Evolutionary conservation across 2,797 vertebrate species (phyloP).

Genomic region (Periophthalmus magnuspinnatus): DNA sequence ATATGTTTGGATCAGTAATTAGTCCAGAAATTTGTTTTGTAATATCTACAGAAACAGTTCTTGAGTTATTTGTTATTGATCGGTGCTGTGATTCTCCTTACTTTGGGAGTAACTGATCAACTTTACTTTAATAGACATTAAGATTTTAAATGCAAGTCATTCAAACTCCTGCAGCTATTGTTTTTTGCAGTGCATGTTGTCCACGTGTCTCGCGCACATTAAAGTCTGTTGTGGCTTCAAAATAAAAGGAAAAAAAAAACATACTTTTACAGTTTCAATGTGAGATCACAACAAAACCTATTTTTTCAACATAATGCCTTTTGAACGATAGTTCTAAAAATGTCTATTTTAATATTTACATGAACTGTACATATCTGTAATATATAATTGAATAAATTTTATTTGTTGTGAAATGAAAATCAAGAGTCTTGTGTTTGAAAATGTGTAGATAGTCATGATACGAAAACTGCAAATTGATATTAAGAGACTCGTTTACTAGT

Average conservation of each 20-base stretch:
- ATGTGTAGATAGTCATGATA: not conserved
- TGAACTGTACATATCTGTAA: constrained; percentile 98
- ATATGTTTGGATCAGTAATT: not conserved
- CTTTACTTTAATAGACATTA: not conserved
- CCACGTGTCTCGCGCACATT: constrained; percentile 83
- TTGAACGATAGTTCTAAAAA: constrained; percentile 97
- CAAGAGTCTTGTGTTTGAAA: not conserved
- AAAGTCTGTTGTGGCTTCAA: constrained; percentile 82
- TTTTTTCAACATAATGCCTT: constrained; percentile 95
- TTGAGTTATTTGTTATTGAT: not conserved
- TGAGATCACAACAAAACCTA: constrained; percentile 91
- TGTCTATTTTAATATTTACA: constrained; percentile 99
- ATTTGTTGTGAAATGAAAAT: constrained; percentile 91
- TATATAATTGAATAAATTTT: constrained; percentile 99
- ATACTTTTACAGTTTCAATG: constrained; percentile 83
- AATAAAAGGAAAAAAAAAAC: constrained; percentile 56
- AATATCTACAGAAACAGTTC: not conserved
- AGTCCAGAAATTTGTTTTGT: not conserved
- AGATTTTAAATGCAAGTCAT: not conserved
- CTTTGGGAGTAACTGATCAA: not conserved
- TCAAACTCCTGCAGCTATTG: not conserved
- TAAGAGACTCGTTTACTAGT: too few species aligned
- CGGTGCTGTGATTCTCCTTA: too few species aligned
- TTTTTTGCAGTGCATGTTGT: constrained; percentile 54
- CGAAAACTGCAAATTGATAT: too few species aligned